Evolutionary conservation across 2,113 vertebrate species (phyloP).

Genomic region (Erinaceus europaeus): DNA sequence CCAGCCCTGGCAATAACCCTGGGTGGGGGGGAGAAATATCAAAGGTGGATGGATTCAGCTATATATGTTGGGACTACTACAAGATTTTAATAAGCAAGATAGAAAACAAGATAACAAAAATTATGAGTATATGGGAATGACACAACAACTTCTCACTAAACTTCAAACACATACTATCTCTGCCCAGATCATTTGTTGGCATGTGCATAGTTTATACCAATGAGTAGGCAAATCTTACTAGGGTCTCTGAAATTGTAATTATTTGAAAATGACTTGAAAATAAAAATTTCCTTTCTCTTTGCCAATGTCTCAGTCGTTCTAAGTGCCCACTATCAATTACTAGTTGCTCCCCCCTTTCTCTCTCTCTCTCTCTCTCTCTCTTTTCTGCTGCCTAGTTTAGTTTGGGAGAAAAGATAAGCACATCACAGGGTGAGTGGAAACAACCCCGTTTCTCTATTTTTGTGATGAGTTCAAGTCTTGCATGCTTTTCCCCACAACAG

Average conservation of each 20-base stretch:
- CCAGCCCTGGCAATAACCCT: too few relatives aligned
- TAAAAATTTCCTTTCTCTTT: background rate
- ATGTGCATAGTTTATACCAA: background rate
- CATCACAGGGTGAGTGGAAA: background rate
- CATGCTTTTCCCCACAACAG: background rate
- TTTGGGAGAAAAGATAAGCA: background rate
- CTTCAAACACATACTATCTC: background rate
- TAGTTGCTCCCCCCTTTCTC: background rate
- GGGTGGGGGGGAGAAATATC: too few relatives aligned
- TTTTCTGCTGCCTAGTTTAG: too few relatives aligned
- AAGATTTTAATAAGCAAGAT: background rate
- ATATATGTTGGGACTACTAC: background rate
- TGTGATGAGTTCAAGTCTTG: background rate
- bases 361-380: too few relatives aligned
- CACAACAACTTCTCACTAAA: background rate
- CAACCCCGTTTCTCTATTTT: background rate
- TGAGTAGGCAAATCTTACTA: background rate
- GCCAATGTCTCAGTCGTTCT: background rate
- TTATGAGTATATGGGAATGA: background rate
- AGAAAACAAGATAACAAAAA: background rate
- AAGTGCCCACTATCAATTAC: background rate
- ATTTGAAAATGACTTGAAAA: conserved; percentile 23
- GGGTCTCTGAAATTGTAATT: conserved; percentile 8
- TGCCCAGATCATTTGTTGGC: background rate
- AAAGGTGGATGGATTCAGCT: background rate